Evolutionary conservation across 2,113 vertebrate genomes (phyloP), one percentile per base, ranked within the genome.

Genomic region (Phoenicopterus ruber): DNA sequence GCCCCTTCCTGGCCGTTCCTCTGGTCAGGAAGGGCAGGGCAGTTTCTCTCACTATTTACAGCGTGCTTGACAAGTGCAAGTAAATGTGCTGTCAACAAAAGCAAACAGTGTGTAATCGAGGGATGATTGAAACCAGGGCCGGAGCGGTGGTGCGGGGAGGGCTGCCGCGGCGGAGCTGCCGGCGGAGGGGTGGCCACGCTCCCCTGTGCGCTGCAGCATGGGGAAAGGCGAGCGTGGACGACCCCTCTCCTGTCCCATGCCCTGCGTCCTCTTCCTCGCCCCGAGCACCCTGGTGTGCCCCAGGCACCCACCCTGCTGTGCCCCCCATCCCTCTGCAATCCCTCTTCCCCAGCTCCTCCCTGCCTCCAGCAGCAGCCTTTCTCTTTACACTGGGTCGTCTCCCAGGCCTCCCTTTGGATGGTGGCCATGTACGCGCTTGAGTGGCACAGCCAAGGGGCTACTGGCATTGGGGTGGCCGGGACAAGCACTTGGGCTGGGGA

Each of bases 11-110:
- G 90, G 70, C 84, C 4, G 9, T 52, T 61, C 73, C 61, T 4
- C 20, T 42, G 62, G 2, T 82, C 96, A 90, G 96, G 95, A 96
- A 94, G 90, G 93, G 96, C 90, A 82, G 90, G 82, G 88, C 79
- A 34, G 38, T 80, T 95, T 93, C 88, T 94, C 82, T 96, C 96
- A 58, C 92, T 86, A 83, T 94, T 96, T 93, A 86, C 90, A 82
- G 55, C 24, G 36, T 79, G 85, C 79, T 92, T 88, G 96, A 96
- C 93, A 92, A 96, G 93, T 95, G 90, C 93, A 86, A 96, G 96
- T 96, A 95, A 96, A 96, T 77, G 96, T 93, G 92, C 94, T 96
- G 96, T 94, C 93, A 69, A 88, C 93, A 81, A 62, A 63, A 95
- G 88, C 94, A 38, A 91, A 80, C 71, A 3, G 78, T 0, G 85